phyloP scores from a whole-genome alignment of 2,113 vertebrate genomes.

The Alethe diademata region DNA sequence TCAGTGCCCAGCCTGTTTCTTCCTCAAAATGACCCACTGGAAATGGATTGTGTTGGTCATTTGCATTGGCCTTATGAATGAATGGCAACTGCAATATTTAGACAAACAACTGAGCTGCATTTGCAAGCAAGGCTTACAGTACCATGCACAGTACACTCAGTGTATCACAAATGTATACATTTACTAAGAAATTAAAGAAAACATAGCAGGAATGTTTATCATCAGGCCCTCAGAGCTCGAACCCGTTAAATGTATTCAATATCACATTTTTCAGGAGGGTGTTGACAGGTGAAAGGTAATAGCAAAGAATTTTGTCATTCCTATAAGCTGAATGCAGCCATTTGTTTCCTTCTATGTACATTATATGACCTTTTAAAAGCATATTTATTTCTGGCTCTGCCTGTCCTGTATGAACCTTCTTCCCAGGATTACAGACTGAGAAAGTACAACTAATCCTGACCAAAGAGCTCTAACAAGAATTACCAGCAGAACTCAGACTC shows the following conservation, averaged over 20 bases:
- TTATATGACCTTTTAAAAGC: not conserved
- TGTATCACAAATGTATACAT: not conserved
- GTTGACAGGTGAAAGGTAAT: not conserved
- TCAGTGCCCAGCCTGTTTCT: not conserved
- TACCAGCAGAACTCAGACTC: not conserved
- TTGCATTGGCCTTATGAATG: not conserved
- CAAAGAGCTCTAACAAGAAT: not conserved
- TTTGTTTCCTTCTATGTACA: constrained; percentile 11
- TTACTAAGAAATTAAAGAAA: constrained; percentile 8
- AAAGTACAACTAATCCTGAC: not conserved
- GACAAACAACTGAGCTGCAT: not conserved
- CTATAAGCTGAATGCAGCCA: not conserved
- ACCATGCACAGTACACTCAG: not conserved
- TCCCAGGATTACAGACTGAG: not conserved
- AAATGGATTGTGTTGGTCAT: not conserved
- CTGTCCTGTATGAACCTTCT: not conserved
- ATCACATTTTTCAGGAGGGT: not conserved
- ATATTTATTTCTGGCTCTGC: constrained; percentile 24
- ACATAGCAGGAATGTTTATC: not conserved
- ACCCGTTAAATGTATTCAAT: not conserved
- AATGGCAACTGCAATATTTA: not conserved
- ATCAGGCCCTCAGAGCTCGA: not conserved
- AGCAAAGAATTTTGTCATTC: not conserved
- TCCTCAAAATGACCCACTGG: not conserved
- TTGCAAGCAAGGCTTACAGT: not conserved